Base-by-base conservation (phyloP, 2,797 vertebrate species). In the Sibirionetta formosa region DNA sequence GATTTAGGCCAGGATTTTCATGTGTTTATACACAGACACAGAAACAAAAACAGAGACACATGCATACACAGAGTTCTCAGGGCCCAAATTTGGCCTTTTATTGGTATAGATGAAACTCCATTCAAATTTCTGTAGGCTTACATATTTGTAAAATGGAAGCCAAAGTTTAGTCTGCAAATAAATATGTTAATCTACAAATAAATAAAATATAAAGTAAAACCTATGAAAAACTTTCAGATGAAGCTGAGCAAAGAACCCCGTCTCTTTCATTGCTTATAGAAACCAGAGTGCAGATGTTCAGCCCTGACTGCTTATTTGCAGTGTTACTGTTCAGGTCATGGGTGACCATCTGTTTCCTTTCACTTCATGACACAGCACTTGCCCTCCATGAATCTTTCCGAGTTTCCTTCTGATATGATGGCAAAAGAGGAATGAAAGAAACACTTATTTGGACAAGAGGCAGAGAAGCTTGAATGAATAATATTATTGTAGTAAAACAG, bases 341-440 rank as follows among this genome's bases (percentile, higher is more conserved):
- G 95, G 95, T 95, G 94, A 94, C 93, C 95, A 95, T 95, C 95
- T 96, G 96, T 92, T 96, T 95, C 96, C 95, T 91, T 94, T 95
- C 65, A 70, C 82, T 93, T 89, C 80, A 77, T 90, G 87, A 94
- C 93, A 93, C 44, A 81, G 36, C 85, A 87, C 93, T 96, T 95
- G 94, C 72, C 96, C 95, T 97, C 87, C 72, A 91, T 93, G 95
- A 94, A 90, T 97, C 96, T 96, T 93, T 90, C 77, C 51, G 73
- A 69, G 38, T 82, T 92, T 94, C 38, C 77, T 86, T 92, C 94
- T 96, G 91, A 90, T 93, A 95, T 66, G 50, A 92, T 69, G 70
- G 95, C 73, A 95, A 56, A 89, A 88, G 87, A 88, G 69, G 65
- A 94, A 94, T 93, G 95, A 93, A 94, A 95, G 82, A 69, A 96